Percentiles rank a stretch among this genome's conserved stretches.
These are phyloP conservation scores for Octodon degus DNA, from an alignment of 2,113 vertebrate species.

Conservation along the genomic window DNA sequence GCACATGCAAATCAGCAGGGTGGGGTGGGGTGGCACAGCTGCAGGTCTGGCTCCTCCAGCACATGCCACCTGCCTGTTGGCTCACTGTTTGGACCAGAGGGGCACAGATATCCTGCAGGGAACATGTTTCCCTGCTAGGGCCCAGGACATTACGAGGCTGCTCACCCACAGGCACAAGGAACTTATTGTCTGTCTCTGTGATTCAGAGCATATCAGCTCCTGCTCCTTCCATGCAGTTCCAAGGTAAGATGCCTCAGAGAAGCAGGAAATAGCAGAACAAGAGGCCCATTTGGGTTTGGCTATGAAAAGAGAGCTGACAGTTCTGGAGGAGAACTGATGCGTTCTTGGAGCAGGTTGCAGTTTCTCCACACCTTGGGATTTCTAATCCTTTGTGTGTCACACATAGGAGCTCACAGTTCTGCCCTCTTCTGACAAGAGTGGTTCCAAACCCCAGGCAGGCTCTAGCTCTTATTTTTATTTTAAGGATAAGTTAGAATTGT, in stretches of 20 bases:
- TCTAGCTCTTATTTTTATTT: neutral
- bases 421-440: neutral
- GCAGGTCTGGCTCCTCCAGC: neutral
- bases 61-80: too few relatives aligned
- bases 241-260: too few relatives aligned
- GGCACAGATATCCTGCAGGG: neutral
- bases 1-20: neutral
- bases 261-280: too few relatives aligned
- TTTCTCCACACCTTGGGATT: too few relatives aligned
- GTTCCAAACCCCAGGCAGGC: neutral
- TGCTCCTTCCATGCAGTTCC: neutral
- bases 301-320: too few relatives aligned
- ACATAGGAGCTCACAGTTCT: neutral
- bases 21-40: neutral
- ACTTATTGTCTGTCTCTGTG: too few relatives aligned
- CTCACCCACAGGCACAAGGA: neutral
- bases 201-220: neutral
- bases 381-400: neutral
- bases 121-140: neutral
- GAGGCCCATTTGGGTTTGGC: too few relatives aligned
- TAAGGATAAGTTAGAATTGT: neutral
- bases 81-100: neutral
- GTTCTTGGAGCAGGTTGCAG: too few relatives aligned
- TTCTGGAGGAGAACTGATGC: too few relatives aligned
- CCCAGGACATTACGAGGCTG: neutral